Evolutionary conservation across 2,797 vertebrate species (phyloP), one percentile per base, ranked within the genome.

Genomic region (Lagodon rhomboides): DNA sequence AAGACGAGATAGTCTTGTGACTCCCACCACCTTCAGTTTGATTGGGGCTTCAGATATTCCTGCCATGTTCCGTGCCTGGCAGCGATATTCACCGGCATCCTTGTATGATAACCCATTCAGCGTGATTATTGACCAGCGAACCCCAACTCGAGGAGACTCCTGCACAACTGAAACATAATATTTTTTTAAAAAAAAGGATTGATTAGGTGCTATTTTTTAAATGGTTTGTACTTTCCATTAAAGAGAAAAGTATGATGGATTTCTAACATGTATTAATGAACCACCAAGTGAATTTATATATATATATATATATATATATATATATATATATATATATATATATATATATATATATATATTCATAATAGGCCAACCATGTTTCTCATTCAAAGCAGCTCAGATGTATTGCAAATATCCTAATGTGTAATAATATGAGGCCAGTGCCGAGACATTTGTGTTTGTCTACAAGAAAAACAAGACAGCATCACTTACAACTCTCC

Each of bases 101-200:
- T 94, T 95, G 91, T 96, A 96, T 0, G 97, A 97, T 79, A 99
- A 94, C 20, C 96, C 96, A 0, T 96, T 97, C 84, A 99, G 77
- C 90, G 96, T 98, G 82, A 99, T 95, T 60, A 98, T 95, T 6
- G 98, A 99, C 97, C 97, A 98, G 74, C 96, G 94, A 67, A 96
- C 92, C 25, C 97, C 98, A 13, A 97, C 96, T 65, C 89, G 94
- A 75, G 97, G 96, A 87, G 96, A 97, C 84, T 97, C 97, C 88
- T 98, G 97, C 87, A 98, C 95, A 77, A 97, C 98, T 99, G 76
- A n/a, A 84, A 87, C 13, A 82, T 1, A n/a, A n/a, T n/a, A n/a
- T n/a, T n/a, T n/a, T n/a, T n/a, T n/a, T n/a, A 22, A 46, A 72
- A 58, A 82, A 34, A 34, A 46, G 44, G 44, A 46, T 15, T 46